These are phyloP conservation scores for Petrocephalus schoutedeni DNA, from an alignment of 2,797 vertebrate species.

Conservation along the genomic window DNA sequence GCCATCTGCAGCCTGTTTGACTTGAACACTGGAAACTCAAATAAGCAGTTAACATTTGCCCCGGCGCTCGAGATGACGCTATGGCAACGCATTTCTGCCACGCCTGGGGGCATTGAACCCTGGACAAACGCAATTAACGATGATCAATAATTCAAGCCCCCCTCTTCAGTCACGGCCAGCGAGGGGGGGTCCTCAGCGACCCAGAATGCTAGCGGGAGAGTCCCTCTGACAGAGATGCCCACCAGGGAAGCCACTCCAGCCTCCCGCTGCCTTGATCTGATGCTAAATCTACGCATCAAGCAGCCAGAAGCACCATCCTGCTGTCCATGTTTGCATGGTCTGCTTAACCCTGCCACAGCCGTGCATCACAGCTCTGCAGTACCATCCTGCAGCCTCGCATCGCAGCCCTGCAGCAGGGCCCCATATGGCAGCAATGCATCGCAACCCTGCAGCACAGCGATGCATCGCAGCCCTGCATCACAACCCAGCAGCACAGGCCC, in stretches of 20 bases:
- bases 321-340: slow-evolving; percentile 22
- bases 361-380: not conserved
- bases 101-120: not conserved
- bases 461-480: slow-evolving; percentile 32
- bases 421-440: not conserved
- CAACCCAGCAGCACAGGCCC: slow-evolving; percentile 43
- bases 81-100: not conserved
- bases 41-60: slow-evolving; percentile 4
- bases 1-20: not conserved
- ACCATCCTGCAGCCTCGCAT: slow-evolving; percentile 36
- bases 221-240: not conserved
- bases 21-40: slow-evolving; percentile 5
- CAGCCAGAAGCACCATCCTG: not conserved
- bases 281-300: not conserved
- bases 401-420: slow-evolving; percentile 24
- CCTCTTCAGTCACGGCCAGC: not conserved
- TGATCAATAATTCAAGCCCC: slow-evolving; percentile 8
- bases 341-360: slow-evolving; percentile 43
- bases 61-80: not conserved
- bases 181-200: not conserved
- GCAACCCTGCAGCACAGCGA: slow-evolving; percentile 19
- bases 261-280: not conserved
- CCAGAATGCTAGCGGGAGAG: not conserved
- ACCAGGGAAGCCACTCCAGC: not conserved
- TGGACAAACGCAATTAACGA: not conserved